Base-by-base conservation (phyloP, 64 coral and sea anemone genomes). In the Dendronephthya gigantea region DNA sequence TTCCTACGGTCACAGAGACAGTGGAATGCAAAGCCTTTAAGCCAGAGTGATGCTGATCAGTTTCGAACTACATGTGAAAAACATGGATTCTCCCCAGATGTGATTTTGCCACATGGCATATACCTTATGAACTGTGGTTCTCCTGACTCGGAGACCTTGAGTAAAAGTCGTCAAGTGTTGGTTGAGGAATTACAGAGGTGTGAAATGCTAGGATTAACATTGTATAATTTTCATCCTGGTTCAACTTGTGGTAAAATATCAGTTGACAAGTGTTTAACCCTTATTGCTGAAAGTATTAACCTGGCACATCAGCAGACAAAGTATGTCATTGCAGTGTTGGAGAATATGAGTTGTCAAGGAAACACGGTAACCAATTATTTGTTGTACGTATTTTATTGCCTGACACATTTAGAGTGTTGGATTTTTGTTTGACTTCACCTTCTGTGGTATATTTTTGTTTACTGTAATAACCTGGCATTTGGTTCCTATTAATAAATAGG, bases 321-420 rank as follows among this genome's bases (percentile, higher is more conserved):
- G 47, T 89, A 39, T 87, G 94, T 97, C 36, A 87, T 90, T 40
- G 91, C 87, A 11, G 91, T 97, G 27, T 74, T 97, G 68, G 94
- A 97, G 52, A 97, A 97, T 84, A 97, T 97, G 94, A 91, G 91
- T 59, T 96, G 94, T 58, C 94, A 96, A 56, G 94, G 94, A 31
- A 86, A 96, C 39, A 93, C 94, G 45, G 94, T 96, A 59, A 65
- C 91, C 89, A 30, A 6, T 25, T 85, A 27, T 72, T 35, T 35
- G 9, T 72, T 35, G 34, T 0, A 72, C 25, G 9, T 30, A 9
- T 72, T 30, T n/a, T n/a, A n/a, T n/a, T n/a, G n/a, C n/a, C n/a
- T n/a, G n/a, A n/a, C n/a, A n/a, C n/a, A n/a, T n/a, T n/a, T n/a
- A n/a, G n/a, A n/a, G n/a, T n/a, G n/a, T n/a, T n/a, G n/a, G n/a